phyloP scores from a whole-genome alignment of 2,888 invertebrate genomes.

The Pristionchus mayeri region DNA sequence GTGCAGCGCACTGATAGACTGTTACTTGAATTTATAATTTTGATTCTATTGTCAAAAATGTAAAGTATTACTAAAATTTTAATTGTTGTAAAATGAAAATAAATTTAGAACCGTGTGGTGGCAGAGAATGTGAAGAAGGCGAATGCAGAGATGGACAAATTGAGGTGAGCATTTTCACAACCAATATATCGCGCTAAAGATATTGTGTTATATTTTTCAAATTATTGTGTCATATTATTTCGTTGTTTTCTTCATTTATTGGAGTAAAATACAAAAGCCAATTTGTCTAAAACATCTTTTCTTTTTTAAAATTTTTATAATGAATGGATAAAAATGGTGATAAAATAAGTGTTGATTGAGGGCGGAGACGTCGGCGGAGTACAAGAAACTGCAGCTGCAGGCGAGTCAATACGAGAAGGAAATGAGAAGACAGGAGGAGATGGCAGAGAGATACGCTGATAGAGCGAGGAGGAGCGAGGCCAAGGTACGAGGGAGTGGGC shows the following conservation, averaged over 20 bases:
- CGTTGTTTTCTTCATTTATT: neutral
- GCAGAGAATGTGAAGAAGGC: neutral
- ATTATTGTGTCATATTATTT: neutral
- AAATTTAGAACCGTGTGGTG: conserved; percentile 1
- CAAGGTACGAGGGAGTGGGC: neutral
- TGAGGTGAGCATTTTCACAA: neutral
- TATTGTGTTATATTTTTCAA: neutral
- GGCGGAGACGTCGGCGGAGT: neutral
- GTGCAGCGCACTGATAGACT: too few relatives aligned
- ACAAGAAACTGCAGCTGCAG: neutral
- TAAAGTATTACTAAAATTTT: too few relatives aligned
- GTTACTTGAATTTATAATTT: too few relatives aligned
- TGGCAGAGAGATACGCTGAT: neutral
- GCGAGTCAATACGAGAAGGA: neutral
- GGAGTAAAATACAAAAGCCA: too few relatives aligned
- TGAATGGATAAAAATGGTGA: too few relatives aligned
- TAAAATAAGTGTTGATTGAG: neutral
- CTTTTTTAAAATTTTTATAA: too few relatives aligned
- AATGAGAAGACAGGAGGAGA: neutral
- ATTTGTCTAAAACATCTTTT: too few relatives aligned
- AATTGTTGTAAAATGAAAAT: neutral
- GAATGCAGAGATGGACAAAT: neutral
- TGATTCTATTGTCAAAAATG: too few relatives aligned
- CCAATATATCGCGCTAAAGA: too few relatives aligned
- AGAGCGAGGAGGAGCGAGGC: neutral